A percentile compares a stretch with the other conserved stretches of the same genome.
Conservation (phyloP, 2,888 invertebrate species). For the Peribatodes rhomboidaria region DNA sequence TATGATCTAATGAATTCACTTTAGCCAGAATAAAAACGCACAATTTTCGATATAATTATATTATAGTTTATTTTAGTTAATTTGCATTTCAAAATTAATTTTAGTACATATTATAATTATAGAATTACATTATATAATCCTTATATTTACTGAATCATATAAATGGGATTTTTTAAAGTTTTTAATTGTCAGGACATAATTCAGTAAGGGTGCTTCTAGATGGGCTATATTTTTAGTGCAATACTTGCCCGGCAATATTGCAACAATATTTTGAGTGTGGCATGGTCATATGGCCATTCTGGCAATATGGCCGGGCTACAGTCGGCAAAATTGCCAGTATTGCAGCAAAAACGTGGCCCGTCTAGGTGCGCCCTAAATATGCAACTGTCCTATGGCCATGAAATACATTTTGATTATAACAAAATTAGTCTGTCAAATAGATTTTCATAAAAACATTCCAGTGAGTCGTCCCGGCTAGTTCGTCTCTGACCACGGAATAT, state of each 20-base stretch:
- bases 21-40: conserved; percentile 60
- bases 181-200: background rate
- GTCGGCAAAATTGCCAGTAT: too few species aligned
- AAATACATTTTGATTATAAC: background rate
- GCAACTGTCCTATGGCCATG: background rate
- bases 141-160: conserved; percentile 5
- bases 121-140: conserved; percentile 15
- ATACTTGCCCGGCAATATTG: too few species aligned
- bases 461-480: conserved; percentile 35
- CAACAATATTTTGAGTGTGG: too few species aligned
- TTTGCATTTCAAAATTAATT: conserved; percentile 28
- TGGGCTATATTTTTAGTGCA: too few species aligned
- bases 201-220: too few species aligned
- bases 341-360: too few species aligned
- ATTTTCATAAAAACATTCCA: conserved; percentile 44
- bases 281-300: too few species aligned
- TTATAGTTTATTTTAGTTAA: conserved; percentile 21
- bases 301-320: too few species aligned
- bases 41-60: conserved; percentile 48
- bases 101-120: conserved; percentile 11
- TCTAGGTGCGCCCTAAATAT: too few species aligned
- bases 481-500: conserved; percentile 17
- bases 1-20: conserved; percentile 56
- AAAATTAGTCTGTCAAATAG: conserved; percentile 22
- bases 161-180: background rate